Percentiles rank a stretch among this genome's conserved stretches.
Conservation (phyloP, 2,113 vertebrate genomes). For the Agelaius phoeniceus region DNA sequence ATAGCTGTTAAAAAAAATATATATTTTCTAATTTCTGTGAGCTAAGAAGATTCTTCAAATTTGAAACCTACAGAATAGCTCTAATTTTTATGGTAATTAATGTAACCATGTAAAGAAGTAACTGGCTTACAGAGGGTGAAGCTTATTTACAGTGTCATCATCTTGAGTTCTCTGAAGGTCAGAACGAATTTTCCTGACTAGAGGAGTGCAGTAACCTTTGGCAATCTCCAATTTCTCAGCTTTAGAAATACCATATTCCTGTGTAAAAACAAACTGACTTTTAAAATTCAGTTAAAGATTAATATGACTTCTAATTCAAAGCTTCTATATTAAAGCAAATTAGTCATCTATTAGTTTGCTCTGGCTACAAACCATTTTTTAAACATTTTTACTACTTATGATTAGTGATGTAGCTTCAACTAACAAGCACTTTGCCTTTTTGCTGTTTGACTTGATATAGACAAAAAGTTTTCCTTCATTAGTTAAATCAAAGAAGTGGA, state of each 20-base stretch:
- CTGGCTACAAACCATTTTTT: not conserved
- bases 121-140: conserved; percentile 86
- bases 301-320: not conserved
- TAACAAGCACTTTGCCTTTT: not conserved
- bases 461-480: not conserved
- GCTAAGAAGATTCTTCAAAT: not conserved
- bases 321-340: not conserved
- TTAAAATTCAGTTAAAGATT: not conserved
- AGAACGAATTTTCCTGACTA: conserved; percentile 89
- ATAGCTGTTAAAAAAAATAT: not conserved
- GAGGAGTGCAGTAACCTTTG: conserved; percentile 90
- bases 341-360: not conserved
- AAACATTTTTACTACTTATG: not conserved
- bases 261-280: conserved; percentile 21
- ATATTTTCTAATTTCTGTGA: not conserved
- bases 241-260: conserved; percentile 92
- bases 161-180: conserved; percentile 92
- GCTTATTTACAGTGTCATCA: conserved; percentile 92
- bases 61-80: not conserved
- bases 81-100: not conserved
- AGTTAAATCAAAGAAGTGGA: not conserved
- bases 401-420: not conserved
- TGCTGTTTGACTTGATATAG: not conserved
- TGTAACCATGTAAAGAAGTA: not conserved
- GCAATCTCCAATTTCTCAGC: conserved; percentile 89